Conservation (phyloP, 2,113 vertebrate species). For the Pangasianodon hypophthalmus region DNA sequence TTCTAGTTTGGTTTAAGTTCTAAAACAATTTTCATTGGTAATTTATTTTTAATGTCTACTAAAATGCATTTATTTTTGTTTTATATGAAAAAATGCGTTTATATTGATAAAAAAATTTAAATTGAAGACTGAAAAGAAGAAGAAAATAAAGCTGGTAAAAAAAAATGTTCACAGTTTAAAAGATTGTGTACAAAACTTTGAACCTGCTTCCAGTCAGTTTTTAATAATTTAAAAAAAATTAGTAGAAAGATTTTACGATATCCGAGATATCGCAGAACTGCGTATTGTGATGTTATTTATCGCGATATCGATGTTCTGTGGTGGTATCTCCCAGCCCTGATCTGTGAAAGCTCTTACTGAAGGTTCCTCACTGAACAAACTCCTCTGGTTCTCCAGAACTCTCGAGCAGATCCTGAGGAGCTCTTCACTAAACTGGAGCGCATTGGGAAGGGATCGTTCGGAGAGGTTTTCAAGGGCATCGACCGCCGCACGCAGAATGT, state of each 20-base stretch:
- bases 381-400: slow-evolving; percentile 71
- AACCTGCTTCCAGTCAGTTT: neutral
- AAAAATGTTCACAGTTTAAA: neutral
- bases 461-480: slow-evolving; percentile 90
- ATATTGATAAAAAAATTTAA: neutral
- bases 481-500: slow-evolving; percentile 88
- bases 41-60: neutral
- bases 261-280: neutral
- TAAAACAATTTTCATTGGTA: too few relatives aligned
- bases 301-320: neutral
- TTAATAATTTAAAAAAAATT: neutral
- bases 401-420: slow-evolving; percentile 85
- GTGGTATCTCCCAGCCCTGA: neutral
- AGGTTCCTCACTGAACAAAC: neutral
- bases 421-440: slow-evolving; percentile 88
- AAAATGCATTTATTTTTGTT: neutral
- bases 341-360: neutral
- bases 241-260: neutral
- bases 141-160: neutral
- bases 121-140: neutral
- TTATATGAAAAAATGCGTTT: neutral
- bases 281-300: neutral
- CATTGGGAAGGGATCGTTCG: slow-evolving; percentile 90
- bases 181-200: neutral
- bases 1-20: too few relatives aligned